Evolutionary conservation across 2,797 vertebrate genomes (phyloP), one percentile per base, ranked within the genome.

Genomic region (Erpetoichthys calabaricus): DNA sequence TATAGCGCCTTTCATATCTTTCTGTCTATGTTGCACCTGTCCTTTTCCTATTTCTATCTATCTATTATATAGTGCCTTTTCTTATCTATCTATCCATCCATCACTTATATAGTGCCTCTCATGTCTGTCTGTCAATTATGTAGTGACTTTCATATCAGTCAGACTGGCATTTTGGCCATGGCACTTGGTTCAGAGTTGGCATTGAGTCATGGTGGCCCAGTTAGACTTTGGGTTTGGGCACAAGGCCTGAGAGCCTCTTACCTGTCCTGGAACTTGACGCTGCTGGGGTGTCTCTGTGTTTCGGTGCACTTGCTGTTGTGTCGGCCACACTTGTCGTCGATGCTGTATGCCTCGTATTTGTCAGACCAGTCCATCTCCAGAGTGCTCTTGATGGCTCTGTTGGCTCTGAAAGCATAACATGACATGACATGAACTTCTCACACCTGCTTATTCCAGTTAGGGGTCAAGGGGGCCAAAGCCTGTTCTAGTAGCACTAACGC

Each of bases 281-380:
- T 91, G 68, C 82, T 73, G 1, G 76, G 78, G 56, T 97, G 75
- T 60, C 63, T 74, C 67, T 84, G 85, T 45, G 86, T 80, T 4
- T 89, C 75, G 1, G 77, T 78, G 73, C 89, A 88, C 66, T 75
- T 72, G 66, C 80, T 89, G 58, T 46, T 75, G 72, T 84, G 86
- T 66, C 70, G 62, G 1, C 83, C 69, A 6, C 88, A 85, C 49
- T 70, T 70, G 3, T 86, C 81, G 0, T 98, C 93, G 0, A 85
- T 68, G 70, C 68, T 74, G 66, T 89, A 93, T 0, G 91, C 78
- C 63, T 91, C 76, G 2, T 82, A 70, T 64, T 96, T 98, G 66
- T 98, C 90, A 0, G 91, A 97, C 90, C 91, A 96, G 75, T 92
- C 89, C 65, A 73, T 63, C 75, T 97, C 93, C 2, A 96, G 78